These are phyloP conservation scores for Scaptomyza graminum DNA, from an alignment of 1,140 invertebrate genomes.

Conservation along the genomic window DNA sequence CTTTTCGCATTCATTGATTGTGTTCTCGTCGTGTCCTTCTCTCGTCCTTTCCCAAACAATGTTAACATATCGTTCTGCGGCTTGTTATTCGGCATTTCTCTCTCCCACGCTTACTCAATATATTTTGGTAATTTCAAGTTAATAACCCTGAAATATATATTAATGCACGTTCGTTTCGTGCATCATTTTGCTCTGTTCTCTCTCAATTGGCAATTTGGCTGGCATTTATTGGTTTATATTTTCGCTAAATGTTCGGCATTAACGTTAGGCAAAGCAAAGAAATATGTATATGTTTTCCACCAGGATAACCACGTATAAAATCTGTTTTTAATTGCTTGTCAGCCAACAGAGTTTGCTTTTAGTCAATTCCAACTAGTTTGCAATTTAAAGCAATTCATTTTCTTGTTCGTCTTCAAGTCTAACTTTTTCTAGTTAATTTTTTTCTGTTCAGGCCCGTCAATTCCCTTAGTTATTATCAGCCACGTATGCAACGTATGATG, in stretches of 20 bases:
- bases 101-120: not conserved
- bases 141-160: slow-evolving; percentile 70
- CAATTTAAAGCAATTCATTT: too few relatives aligned
- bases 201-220: slow-evolving; percentile 44
- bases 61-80: slow-evolving; percentile 20
- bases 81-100: slow-evolving; percentile 2
- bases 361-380: not conserved
- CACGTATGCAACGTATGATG: slow-evolving; percentile 11
- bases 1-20: slow-evolving; percentile 13
- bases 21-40: not conserved
- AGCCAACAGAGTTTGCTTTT: slow-evolving; percentile 11
- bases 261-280: slow-evolving; percentile 10
- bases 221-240: slow-evolving; percentile 28
- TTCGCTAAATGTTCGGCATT: slow-evolving; percentile 25
- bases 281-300: not conserved
- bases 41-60: not conserved
- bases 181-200: slow-evolving; percentile 36
- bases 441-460: not conserved
- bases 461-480: slow-evolving; percentile 37
- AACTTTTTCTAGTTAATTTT: too few relatives aligned
- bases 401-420: too few relatives aligned
- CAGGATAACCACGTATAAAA: slow-evolving; percentile 53
- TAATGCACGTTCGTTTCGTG: slow-evolving; percentile 56
- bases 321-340: slow-evolving; percentile 53
- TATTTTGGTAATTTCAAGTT: slow-evolving; percentile 67